Base-by-base conservation (phyloP, 1,140 invertebrate genomes). In the Alviniconcha marisindica region DNA sequence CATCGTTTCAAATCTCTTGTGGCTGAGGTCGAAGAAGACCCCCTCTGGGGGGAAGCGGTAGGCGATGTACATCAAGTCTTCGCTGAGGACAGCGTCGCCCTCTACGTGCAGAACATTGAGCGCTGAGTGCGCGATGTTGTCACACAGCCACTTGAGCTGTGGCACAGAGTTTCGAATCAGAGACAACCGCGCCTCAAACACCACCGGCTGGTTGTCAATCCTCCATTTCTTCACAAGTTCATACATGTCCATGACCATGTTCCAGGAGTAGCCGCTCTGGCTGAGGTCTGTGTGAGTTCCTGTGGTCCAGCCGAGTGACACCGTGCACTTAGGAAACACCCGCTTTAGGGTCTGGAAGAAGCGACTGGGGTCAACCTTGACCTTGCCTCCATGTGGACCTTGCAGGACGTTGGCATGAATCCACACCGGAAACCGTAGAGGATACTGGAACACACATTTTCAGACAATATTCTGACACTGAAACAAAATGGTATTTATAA, bases 301-400 rank as follows among this genome's bases (percentile, higher is more conserved):
- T 0, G 97, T 97, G 1, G 96, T 97, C 97, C 97, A 98, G 24
- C 97, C 97, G 28, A 97, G 93, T 2, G 97, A 98, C 14, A 98
- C 91, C 0, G 95, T 96, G 2, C 95, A 94, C 14, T 95, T 93
- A 0, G 95, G 95, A 83, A 96, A 96, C 66, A 94, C 92, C 28
- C 94, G 93, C 0, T 93, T 93, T 85, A 94, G 84, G 89, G 94
- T 42, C 88, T 89, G 85, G 92, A 96, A 91, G 92, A 98, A 98
- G 33, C 93, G 89, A 1, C 92, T 93, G 0, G 96, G 92, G 90
- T 97, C 95, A 0, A 98, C 95, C 2, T 95, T 95, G 40, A 90
- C 93, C 2, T 91, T 93, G 0, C 95, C 94, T 82, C 96, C 95
- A 15, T 96, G 95, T 0, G 97, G 97, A 1, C 97, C 97, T 31